Percentiles rank a stretch among this genome's conserved stretches.
phyloP scores from a whole-genome alignment of 2,113 vertebrate species.

The Malaclemys terrapin region DNA sequence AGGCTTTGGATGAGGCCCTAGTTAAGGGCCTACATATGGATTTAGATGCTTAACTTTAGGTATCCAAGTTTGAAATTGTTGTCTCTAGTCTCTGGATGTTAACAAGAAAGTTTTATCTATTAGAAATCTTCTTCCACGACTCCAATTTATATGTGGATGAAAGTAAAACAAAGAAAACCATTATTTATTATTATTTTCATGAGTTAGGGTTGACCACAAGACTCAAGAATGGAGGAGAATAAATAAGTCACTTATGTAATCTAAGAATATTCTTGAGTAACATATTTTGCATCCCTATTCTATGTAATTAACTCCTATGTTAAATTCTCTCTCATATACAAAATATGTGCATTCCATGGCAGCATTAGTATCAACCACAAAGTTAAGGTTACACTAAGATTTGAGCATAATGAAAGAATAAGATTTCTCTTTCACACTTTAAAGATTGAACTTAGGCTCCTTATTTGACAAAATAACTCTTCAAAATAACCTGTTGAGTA shows the following conservation, averaged over 20 bases:
- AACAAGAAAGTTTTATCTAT: background rate
- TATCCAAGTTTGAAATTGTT: background rate
- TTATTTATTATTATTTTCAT: background rate
- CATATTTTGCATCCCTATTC: background rate
- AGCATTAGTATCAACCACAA: background rate
- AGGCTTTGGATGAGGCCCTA: background rate
- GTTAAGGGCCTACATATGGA: background rate
- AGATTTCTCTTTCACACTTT: background rate
- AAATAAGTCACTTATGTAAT: background rate
- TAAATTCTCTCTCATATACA: background rate
- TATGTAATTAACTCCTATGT: background rate
- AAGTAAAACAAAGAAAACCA: background rate
- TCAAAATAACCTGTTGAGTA: background rate
- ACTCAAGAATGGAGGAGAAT: background rate
- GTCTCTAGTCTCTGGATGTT: background rate
- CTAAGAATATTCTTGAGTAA: background rate
- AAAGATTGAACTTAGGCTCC: background rate
- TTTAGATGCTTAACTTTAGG: background rate
- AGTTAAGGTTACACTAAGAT: background rate
- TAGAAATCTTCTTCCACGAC: background rate
- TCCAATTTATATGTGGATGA: background rate
- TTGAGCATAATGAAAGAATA: background rate
- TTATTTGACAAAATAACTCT: background rate
- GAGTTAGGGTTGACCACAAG: background rate
- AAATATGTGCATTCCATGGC: background rate